These are phyloP conservation scores for Drosophila putrida DNA, from an alignment of 2,888 invertebrate species.

Conservation along the genomic window DNA sequence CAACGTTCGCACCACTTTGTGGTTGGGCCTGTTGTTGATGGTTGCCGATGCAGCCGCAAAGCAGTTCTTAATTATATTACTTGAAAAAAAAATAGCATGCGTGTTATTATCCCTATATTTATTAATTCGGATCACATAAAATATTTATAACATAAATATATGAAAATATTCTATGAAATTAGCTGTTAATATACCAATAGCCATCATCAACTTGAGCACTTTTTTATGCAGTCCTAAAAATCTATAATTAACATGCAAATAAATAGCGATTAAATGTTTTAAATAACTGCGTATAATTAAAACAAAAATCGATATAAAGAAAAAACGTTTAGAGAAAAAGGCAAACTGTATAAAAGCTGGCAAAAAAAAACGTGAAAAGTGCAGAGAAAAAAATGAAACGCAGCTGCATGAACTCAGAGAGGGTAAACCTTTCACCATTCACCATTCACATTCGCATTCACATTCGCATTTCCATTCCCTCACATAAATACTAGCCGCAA, in stretches of 20 bases:
- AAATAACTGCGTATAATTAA: conserved; percentile 68
- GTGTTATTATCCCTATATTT: conserved; percentile 30
- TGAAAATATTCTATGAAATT: conserved; percentile 41
- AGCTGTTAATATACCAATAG: conserved; percentile 60
- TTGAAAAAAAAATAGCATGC: neutral
- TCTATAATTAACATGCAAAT: conserved; percentile 67
- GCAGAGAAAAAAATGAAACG: conserved; percentile 19
- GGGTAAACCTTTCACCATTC: conserved; percentile 34
- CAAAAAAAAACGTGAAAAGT: too few relatives aligned
- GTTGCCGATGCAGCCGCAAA: conserved; percentile 24
- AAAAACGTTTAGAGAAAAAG: conserved; percentile 40
- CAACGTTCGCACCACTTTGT: conserved; percentile 37
- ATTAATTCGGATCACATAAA: conserved; percentile 44
- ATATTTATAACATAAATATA: conserved; percentile 28
- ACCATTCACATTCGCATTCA: conserved; percentile 12
- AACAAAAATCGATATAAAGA: conserved; percentile 37
- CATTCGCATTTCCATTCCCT: conserved; percentile 21
- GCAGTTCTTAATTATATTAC: conserved; percentile 35
- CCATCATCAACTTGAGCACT: conserved; percentile 12
- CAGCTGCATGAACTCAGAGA: conserved; percentile 39
- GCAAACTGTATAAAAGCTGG: conserved; percentile 30
- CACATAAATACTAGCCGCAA: conserved; percentile 62
- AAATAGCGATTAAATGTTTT: conserved; percentile 72
- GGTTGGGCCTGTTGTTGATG: conserved; percentile 25
- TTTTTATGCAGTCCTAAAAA: conserved; percentile 17